A percentile compares a stretch with the other conserved stretches of the same genome.
These are phyloP conservation scores for Bhutanitis thaidina DNA, from an alignment of 2,888 invertebrate genomes.

Conservation along the genomic window DNA sequence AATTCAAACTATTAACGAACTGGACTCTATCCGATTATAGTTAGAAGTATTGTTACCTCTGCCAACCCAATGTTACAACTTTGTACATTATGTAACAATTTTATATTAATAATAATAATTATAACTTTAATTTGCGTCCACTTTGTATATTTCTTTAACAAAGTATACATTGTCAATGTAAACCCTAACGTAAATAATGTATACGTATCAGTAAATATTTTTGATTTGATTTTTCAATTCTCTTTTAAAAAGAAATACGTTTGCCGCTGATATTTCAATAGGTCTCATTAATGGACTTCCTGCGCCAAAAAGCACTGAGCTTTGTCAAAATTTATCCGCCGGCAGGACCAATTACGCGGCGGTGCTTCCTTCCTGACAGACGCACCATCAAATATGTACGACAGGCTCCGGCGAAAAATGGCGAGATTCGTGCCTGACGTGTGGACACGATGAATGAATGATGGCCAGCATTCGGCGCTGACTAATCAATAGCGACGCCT, in stretches of 20 bases:
- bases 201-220: background rate
- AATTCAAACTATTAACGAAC: too few relatives aligned
- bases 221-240: background rate
- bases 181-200: too few relatives aligned
- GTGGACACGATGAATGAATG: slow-evolving; percentile 63
- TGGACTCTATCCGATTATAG: too few relatives aligned
- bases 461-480: slow-evolving; percentile 44
- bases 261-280: slow-evolving; percentile 29
- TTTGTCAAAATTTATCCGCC: slow-evolving; percentile 46
- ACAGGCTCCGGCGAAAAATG: slow-evolving; percentile 47
- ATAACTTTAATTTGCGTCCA: too few relatives aligned
- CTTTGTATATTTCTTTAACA: too few relatives aligned
- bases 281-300: slow-evolving; percentile 41
- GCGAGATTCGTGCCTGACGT: slow-evolving; percentile 46
- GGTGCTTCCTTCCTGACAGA: slow-evolving; percentile 58
- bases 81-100: too few relatives aligned
- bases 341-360: slow-evolving; percentile 59
- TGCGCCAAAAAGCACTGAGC: slow-evolving; percentile 33
- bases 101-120: too few relatives aligned
- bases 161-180: too few relatives aligned
- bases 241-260: background rate
- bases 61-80: too few relatives aligned
- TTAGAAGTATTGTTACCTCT: too few relatives aligned
- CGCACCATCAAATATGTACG: slow-evolving; percentile 63
- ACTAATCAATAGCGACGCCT: slow-evolving; percentile 45